These are phyloP conservation scores for Stomatorhinus ivindoensis DNA, from an alignment of 2,113 vertebrate genomes.

Conservation along the genomic window DNA sequence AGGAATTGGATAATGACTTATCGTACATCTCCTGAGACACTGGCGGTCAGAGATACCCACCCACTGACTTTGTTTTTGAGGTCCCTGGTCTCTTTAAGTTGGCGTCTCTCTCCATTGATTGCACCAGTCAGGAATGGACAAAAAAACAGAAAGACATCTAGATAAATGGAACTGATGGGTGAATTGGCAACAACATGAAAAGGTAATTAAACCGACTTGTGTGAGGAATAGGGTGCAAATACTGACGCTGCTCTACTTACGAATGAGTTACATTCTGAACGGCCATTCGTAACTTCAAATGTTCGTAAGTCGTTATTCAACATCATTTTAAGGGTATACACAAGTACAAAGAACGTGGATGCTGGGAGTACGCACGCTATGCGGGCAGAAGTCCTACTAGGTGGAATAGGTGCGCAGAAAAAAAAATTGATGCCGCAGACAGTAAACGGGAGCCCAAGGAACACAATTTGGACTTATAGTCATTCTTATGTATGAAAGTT, in stretches of 20 bases:
- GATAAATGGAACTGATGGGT: not conserved
- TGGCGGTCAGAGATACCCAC: not conserved
- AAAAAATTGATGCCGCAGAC: no score
- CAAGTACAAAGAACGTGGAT: no score
- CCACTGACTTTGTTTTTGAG: not conserved
- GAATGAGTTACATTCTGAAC: no score
- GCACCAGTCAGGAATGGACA: not conserved
- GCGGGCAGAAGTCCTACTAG: not conserved
- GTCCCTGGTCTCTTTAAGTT: not conserved
- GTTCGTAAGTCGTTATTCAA: no score
- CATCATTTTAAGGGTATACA: no score
- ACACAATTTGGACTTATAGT: no score
- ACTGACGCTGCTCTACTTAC: no score
- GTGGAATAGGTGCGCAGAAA: not conserved
- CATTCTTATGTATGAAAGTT: no score
- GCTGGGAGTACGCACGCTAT: no score
- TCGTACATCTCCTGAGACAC: not conserved
- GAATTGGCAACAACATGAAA: not conserved
- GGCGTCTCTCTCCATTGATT: not conserved
- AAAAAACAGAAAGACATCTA: not conserved
- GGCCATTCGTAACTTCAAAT: no score
- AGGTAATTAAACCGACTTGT: not conserved
- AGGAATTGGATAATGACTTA: not conserved
- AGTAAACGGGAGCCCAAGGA: no score
- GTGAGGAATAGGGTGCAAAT: not conserved